phyloP scores from a whole-genome alignment of 2,113 vertebrate species.

The Lepus europaeus region DNA sequence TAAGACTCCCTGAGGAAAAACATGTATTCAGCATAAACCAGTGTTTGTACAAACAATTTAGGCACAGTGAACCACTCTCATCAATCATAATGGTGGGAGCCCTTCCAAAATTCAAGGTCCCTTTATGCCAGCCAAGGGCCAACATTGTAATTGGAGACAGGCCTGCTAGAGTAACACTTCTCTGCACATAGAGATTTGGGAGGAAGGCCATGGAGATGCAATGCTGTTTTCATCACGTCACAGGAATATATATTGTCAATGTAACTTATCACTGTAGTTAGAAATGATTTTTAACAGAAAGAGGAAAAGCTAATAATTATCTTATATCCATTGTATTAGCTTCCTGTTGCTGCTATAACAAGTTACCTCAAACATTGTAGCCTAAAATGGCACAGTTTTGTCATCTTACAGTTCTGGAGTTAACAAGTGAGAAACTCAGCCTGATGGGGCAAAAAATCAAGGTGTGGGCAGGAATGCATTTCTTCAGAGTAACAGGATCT shows the following conservation, averaged over 20 bases:
- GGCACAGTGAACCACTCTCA: background rate
- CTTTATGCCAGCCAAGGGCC: background rate
- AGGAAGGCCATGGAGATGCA: background rate
- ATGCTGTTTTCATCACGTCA: background rate
- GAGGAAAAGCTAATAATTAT: background rate
- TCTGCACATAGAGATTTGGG: background rate
- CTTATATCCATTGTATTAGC: background rate
- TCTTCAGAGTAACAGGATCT: background rate
- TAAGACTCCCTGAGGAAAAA: background rate
- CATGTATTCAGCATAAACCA: background rate
- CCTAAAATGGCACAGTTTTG: background rate
- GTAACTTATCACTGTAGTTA: background rate
- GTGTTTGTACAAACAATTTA: background rate
- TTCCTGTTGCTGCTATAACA: background rate
- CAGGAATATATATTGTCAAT: background rate
- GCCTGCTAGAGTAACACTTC: background rate
- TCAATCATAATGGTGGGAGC: background rate
- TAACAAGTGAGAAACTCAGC: background rate
- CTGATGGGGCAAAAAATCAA: background rate
- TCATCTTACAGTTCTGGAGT: background rate
- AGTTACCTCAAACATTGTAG: background rate
- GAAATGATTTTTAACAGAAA: background rate
- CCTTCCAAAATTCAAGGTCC: background rate
- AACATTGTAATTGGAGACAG: background rate
- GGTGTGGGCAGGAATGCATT: background rate